These are phyloP conservation scores for Paratilapia polleni DNA, from an alignment of 2,113 vertebrate species.

Conservation along the genomic window DNA sequence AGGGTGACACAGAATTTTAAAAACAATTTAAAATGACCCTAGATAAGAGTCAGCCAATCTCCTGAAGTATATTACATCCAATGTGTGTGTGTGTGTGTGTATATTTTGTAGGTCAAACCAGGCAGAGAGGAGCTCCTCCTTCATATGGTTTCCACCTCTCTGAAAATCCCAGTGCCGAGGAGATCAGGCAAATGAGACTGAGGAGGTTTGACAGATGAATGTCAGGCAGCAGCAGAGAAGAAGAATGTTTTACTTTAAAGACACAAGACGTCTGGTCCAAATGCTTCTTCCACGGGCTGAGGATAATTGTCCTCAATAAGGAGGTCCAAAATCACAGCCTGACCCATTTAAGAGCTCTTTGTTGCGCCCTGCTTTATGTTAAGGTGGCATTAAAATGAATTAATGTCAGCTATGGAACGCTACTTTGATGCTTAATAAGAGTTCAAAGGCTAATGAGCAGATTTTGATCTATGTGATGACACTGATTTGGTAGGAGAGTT, in stretches of 20 bases:
- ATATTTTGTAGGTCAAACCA: slow-evolving; percentile 47
- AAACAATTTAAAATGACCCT: not conserved
- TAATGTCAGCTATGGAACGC: not conserved
- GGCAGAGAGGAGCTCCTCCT: slow-evolving; percentile 40
- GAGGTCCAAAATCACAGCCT: not conserved
- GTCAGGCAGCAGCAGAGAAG: not conserved
- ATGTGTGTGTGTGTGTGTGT: no score
- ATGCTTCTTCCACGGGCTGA: not conserved
- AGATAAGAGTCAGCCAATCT: not conserved
- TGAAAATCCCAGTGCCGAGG: slow-evolving; percentile 51
- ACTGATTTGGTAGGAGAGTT: not conserved
- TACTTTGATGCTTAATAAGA: not conserved
- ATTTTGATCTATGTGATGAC: not conserved
- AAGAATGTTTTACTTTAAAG: not conserved
- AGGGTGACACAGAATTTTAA: accelerated
- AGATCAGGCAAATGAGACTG: slow-evolving; percentile 69
- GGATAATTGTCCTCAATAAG: not conserved
- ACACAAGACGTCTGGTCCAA: not conserved
- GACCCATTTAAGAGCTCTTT: not conserved
- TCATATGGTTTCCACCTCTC: slow-evolving; percentile 51
- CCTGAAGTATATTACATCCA: no score
- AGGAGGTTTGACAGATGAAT: slow-evolving; percentile 70
- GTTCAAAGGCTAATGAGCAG: not conserved
- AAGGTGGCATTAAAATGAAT: not conserved
- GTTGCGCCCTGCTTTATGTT: not conserved